Base-by-base conservation (phyloP, 2,888 invertebrate genomes). In the Cistogaster globosa region DNA sequence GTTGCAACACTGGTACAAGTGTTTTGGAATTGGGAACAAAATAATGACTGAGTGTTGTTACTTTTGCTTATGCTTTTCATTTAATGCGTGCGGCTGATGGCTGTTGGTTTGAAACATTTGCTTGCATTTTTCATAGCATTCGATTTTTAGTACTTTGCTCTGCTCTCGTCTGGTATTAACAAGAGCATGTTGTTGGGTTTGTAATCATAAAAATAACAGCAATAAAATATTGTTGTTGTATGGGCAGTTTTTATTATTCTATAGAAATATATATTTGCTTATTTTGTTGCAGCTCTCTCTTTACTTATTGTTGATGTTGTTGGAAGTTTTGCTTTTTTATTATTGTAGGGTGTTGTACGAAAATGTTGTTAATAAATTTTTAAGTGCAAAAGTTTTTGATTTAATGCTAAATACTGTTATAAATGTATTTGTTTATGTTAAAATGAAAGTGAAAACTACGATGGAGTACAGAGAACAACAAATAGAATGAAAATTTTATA, bases 371-470 rank as follows among this genome's bases (percentile, higher is more conserved):
- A 58, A 84, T 75, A 75, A 81, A 82, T 82, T 79, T 78, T 75
- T 63, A 81, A 80, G 72, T 81, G 81, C 76, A 60, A 75, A 86
- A 84, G 62, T 86, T 86, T 86, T 81, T 86, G 84, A 86, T 86
- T 86, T 84, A 86, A 84, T 84, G 84, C 81, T 75, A 78, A 84
- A 83, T 82, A 65, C 75, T 83, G 69, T 69, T 75, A 69, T 79
- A 77, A 68, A 79, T 75, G 83, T 77, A 76, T 83, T 72, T 74
- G 78, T 83, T 68, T 81, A 75, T 81, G 74, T 55, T 74, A 20
- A 84, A 81, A 58, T 67, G 65, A 26, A 51, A 74, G 67, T 74
- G 57, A 51, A 79, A 68, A 71, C 69, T 55, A 63, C 69, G 68
- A 80, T 72, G 51, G 51, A 67, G 38, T 20, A 38, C 18, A 72